Evolutionary conservation across 2,888 invertebrate genomes (phyloP).

Genomic region (Endomychus coccineus): DNA sequence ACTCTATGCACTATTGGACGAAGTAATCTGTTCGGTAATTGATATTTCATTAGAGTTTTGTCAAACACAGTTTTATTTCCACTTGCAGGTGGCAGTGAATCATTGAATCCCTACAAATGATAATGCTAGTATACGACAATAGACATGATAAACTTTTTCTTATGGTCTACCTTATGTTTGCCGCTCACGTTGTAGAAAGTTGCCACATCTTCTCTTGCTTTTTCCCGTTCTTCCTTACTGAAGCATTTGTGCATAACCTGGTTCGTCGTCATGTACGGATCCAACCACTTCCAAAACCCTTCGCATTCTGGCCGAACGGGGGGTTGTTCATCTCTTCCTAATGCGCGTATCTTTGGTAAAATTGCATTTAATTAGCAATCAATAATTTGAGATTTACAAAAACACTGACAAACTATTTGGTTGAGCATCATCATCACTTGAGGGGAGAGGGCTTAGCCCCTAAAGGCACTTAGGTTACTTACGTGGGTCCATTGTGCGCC

Average conservation of each 20-base stretch:
- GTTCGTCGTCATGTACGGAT: constrained; percentile 41
- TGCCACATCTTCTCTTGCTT: constrained; percentile 37
- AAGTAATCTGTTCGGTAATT: constrained; percentile 27
- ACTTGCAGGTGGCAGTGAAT: constrained; percentile 22
- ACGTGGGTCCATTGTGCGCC: too few species aligned
- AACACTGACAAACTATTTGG: too few species aligned
- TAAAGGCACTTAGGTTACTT: too few species aligned
- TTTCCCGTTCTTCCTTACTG: constrained; percentile 31
- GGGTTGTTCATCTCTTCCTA: constrained; percentile 40
- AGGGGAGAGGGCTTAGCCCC: too few species aligned
- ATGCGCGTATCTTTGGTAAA: constrained; percentile 35
- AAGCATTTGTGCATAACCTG: constrained; percentile 35
- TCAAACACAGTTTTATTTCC: constrained; percentile 30
- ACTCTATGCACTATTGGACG: constrained; percentile 27
- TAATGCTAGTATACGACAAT: too few species aligned
- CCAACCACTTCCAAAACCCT: constrained; percentile 39
- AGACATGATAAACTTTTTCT: constrained; percentile 8
- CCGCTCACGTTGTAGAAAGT: constrained; percentile 40
- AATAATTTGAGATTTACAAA: too few species aligned
- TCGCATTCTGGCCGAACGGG: constrained; percentile 35
- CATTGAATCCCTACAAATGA: constrained; percentile 24
- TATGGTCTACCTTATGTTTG: constrained; percentile 31
- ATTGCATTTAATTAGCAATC: too few species aligned
- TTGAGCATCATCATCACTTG: too few species aligned
- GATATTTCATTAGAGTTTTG: constrained; percentile 23